Conservation (phyloP, 2,797 vertebrate species). For the Mastacembelus armatus region DNA sequence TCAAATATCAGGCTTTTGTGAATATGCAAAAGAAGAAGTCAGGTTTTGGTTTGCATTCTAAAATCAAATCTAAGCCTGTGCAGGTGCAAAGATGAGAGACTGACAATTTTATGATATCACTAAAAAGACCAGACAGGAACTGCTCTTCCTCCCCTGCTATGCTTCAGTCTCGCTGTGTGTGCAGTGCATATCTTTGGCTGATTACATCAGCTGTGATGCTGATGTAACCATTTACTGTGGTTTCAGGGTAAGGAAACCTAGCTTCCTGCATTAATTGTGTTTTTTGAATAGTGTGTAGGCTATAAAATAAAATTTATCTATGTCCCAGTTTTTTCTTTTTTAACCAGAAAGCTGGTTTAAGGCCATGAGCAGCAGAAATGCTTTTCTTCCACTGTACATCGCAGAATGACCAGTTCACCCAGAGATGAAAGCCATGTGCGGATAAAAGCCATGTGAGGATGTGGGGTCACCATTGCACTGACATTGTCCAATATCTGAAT, state of each 20-base stretch:
- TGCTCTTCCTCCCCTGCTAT: constrained; percentile 29
- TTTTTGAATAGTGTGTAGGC: constrained; percentile 30
- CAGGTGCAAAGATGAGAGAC: constrained; percentile 59
- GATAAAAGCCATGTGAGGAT: constrained; percentile 34
- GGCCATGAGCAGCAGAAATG: background rate
- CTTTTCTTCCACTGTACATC: background rate
- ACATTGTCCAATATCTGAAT: constrained; percentile 20
- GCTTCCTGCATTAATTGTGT: constrained; percentile 53
- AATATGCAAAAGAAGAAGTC: constrained; percentile 22
- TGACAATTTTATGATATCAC: constrained; percentile 45
- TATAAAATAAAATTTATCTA: constrained; percentile 1
- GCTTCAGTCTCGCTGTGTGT: constrained; percentile 52
- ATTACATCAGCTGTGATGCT: constrained; percentile 60
- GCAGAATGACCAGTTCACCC: constrained; percentile 32
- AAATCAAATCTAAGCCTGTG: constrained; percentile 35
- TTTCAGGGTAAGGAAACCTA: constrained; percentile 37
- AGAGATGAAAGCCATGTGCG: constrained; percentile 32
- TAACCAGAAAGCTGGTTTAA: constrained; percentile 25
- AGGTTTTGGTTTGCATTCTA: constrained; percentile 23
- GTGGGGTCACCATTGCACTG: constrained; percentile 28
- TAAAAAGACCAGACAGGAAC: constrained; percentile 41
- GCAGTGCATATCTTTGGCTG: constrained; percentile 53
- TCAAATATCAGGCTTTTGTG: constrained; percentile 25
- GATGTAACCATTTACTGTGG: constrained; percentile 54
- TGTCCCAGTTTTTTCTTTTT: constrained; percentile 29